Percentiles rank a stretch among this genome's conserved stretches.
These are phyloP conservation scores for Nomada fabriciana DNA, from an alignment of 2,888 invertebrate species.

Conservation along the genomic window DNA sequence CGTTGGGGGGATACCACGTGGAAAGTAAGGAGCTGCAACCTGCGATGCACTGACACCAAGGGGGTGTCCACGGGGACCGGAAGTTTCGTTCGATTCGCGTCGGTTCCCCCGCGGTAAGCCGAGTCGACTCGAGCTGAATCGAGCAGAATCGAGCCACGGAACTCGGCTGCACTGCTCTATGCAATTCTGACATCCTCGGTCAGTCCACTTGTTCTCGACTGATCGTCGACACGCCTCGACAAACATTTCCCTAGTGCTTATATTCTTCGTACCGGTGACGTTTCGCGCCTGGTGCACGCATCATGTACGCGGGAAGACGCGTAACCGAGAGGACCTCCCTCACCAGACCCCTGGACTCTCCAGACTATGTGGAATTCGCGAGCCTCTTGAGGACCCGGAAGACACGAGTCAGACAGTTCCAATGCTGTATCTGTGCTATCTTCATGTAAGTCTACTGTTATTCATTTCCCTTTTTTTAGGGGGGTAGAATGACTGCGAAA, in stretches of 20 bases:
- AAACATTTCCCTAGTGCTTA: neutral
- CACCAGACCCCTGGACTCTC: conserved; percentile 81
- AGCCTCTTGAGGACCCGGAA: conserved; percentile 84
- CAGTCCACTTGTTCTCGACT: conserved; percentile 26
- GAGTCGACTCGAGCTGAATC: conserved; percentile 29
- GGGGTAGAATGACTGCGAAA: too few relatives aligned
- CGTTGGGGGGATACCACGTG: neutral
- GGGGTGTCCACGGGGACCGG: conserved; percentile 11
- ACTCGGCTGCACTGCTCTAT: neutral
- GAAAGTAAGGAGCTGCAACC: neutral
- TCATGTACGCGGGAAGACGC: conserved; percentile 33
- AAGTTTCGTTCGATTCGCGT: conserved; percentile 32
- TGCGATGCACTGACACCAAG: neutral
- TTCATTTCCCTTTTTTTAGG: neutral
- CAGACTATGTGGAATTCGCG: conserved; percentile 85
- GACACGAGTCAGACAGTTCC: conserved; percentile 86
- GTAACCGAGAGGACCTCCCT: conserved; percentile 86
- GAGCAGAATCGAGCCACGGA: conserved; percentile 23
- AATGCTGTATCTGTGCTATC: conserved; percentile 89
- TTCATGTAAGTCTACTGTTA: conserved; percentile 87
- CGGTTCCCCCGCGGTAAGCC: conserved; percentile 39
- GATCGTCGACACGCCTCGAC: conserved; percentile 17
- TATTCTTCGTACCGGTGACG: conserved; percentile 18
- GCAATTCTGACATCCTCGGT: conserved; percentile 1
- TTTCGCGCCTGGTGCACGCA: conserved; percentile 3